Evolutionary conservation across 2,888 invertebrate genomes (phyloP).

Genomic region (Xylota segnis): DNA sequence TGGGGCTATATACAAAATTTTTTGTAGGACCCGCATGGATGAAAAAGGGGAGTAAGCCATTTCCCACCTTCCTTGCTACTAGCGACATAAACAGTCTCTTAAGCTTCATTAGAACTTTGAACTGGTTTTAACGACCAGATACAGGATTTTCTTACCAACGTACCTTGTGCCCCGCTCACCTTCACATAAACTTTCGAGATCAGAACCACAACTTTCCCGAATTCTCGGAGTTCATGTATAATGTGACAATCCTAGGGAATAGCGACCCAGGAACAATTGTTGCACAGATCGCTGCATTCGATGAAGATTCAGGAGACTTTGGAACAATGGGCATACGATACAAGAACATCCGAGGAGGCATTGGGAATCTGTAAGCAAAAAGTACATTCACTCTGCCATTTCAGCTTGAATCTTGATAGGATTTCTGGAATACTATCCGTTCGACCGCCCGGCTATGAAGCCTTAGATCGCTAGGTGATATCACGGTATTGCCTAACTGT

Average conservation of each 20-base stretch:
- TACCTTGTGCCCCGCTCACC: constrained; percentile 87
- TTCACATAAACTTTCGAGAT: constrained; percentile 93
- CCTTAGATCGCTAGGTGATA: constrained; percentile 94
- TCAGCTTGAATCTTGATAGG: constrained; percentile 91
- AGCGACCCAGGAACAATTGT: constrained; percentile 92
- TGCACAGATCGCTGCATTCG: constrained; percentile 93
- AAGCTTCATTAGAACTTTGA: too few species aligned
- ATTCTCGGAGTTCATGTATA: constrained; percentile 90
- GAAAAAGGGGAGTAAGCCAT: too few species aligned
- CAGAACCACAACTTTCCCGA: constrained; percentile 97
- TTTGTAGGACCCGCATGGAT: too few species aligned
- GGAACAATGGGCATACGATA: constrained; percentile 95
- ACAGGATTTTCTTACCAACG: too few species aligned
- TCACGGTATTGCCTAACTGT: constrained; percentile 94
- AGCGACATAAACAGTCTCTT: too few species aligned
- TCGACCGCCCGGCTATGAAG: constrained; percentile 89
- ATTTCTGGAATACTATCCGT: constrained; percentile 94
- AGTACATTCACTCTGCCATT: constrained; percentile 6
- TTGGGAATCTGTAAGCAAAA: constrained; percentile 91
- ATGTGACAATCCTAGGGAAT: constrained; percentile 92
- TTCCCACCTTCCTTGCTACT: too few species aligned
- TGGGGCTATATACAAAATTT: too few species aligned
- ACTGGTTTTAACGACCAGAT: too few species aligned
- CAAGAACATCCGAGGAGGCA: constrained; percentile 93
- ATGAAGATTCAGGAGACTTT: constrained; percentile 93